Base-by-base conservation (phyloP, 2,797 vertebrate species). In the Danio kyathit region DNA sequence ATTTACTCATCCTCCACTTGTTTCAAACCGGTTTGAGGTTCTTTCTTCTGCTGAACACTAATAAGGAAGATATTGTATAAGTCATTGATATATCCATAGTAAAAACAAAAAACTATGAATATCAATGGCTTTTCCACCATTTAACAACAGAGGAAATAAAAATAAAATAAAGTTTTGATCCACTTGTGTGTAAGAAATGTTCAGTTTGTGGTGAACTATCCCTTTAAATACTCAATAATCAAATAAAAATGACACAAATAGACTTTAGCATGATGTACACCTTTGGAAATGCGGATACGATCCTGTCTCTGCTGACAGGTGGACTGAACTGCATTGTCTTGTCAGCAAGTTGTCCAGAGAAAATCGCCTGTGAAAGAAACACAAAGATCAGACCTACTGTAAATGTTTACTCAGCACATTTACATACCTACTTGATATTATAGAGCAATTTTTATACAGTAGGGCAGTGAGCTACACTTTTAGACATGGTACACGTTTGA, bases 231-330 rank as follows among this genome's bases (percentile, higher is more conserved):
- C 29, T 29, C 29, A 29, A 29, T 52, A 52, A 13, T 52, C 1
- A 11, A 52, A 6, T 41, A n/a, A 14, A 40, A 64, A 14, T 9
- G 41, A 64, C 6, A 61, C 41, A n/a, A 64, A 38, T 11, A 17
- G 21, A 29, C 3, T 38, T 38, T 6, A 16, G 9, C 51, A 17
- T 52, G n/a, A 40, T 43, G 21, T 87, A 76, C 93, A 96, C 96
- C 95, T 96, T 94, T 52, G 96, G 96, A 84, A 97, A 96, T 48
- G 89, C 91, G 65, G 89, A 86, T 82, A 98, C 94, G 86, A 94
- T 77, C 73, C 96, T 94, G 90, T 95, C 93, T 75, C 89, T 94
- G 19, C 92, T 94, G 83, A 97, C 92, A 0, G 93, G 92, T 0
- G 93, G 89, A 19, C 87, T 81, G 65, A 93, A 89, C 51, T 88